Evolutionary conservation across 35 echinoderm and acorn worm genomes (phyloP).

Genomic region (Apostichopus parvimensis): DNA sequence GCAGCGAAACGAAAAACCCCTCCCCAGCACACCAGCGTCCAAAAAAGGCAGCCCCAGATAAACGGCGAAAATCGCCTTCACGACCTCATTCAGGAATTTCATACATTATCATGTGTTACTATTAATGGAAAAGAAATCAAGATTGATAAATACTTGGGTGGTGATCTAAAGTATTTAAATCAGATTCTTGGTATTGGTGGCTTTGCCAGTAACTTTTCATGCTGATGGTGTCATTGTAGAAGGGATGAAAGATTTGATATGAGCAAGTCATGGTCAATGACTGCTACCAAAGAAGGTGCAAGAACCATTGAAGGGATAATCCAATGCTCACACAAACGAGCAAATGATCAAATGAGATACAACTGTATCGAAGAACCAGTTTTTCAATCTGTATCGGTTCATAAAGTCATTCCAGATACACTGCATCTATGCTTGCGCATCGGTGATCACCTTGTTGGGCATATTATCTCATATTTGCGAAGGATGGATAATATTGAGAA

Average conservation of each 20-base stretch:
- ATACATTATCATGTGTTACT: constrained; percentile 47
- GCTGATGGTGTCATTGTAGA: constrained; percentile 66
- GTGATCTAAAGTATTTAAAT: constrained; percentile 76
- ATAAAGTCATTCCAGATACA: too few species aligned
- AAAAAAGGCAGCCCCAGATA: too few species aligned
- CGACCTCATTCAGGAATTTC: constrained; percentile 66
- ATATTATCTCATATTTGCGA: too few species aligned
- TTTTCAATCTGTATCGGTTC: too few species aligned
- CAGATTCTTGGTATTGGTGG: constrained; percentile 66
- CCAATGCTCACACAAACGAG: constrained; percentile 39
- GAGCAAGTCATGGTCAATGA: constrained; percentile 67
- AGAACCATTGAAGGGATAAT: constrained; percentile 66
- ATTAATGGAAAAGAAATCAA: constrained; percentile 45
- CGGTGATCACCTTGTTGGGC: too few species aligned
- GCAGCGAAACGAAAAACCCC: too few species aligned
- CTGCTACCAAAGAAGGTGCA: constrained; percentile 42
- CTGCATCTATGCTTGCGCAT: too few species aligned
- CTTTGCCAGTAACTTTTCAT: constrained; percentile 61
- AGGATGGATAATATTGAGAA: constrained; percentile 65
- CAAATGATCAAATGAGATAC: too few species aligned
- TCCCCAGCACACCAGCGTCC: too few species aligned
- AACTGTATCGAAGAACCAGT: too few species aligned
- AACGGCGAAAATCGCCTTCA: too few species aligned
- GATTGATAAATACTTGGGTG: constrained; percentile 76
- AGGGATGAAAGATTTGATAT: constrained; percentile 60